Conservation (phyloP, 2,888 invertebrate genomes). For the Caenorhabditis auriculariae region DNA sequence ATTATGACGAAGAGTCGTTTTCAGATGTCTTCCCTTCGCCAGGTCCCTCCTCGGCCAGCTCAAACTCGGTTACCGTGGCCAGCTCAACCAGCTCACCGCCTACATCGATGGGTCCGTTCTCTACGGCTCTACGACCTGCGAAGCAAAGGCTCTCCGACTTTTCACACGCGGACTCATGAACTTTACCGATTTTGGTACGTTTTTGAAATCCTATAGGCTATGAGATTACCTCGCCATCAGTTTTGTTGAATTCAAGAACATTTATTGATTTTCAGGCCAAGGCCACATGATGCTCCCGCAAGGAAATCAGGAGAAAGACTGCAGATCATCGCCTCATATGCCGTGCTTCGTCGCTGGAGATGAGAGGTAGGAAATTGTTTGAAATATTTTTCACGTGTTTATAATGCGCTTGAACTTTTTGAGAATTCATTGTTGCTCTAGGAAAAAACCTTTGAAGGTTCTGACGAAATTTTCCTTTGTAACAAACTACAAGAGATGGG, state of each 20-base stretch:
- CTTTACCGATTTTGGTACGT: slow-evolving; percentile 55
- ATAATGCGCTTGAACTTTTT: no score
- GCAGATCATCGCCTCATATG: slow-evolving; percentile 53
- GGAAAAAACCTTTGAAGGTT: no score
- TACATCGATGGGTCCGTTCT: slow-evolving; percentile 78
- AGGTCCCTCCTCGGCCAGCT: slow-evolving; percentile 89
- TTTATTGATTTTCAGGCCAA: slow-evolving; percentile 13
- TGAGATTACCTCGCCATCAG: no score
- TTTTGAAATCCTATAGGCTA: not conserved
- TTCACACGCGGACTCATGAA: slow-evolving; percentile 66
- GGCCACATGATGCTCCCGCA: slow-evolving; percentile 61
- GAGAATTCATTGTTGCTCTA: no score
- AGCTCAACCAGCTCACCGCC: slow-evolving; percentile 78
- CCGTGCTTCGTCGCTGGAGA: slow-evolving; percentile 61
- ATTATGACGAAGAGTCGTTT: no score
- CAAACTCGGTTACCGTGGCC: slow-evolving; percentile 69
- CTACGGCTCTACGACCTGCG: slow-evolving; percentile 86
- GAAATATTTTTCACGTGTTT: no score
- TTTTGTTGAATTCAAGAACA: not conserved
- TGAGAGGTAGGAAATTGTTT: slow-evolving; percentile 9
- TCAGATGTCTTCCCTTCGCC: slow-evolving; percentile 87
- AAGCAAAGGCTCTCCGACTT: slow-evolving; percentile 78
- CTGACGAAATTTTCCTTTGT: no score
- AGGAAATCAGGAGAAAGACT: slow-evolving; percentile 61
- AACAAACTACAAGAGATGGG: no score